A percentile compares a stretch with the other conserved stretches of the same genome.
Conservation (phyloP, 2,113 vertebrate species). For the Martes martes region DNA sequence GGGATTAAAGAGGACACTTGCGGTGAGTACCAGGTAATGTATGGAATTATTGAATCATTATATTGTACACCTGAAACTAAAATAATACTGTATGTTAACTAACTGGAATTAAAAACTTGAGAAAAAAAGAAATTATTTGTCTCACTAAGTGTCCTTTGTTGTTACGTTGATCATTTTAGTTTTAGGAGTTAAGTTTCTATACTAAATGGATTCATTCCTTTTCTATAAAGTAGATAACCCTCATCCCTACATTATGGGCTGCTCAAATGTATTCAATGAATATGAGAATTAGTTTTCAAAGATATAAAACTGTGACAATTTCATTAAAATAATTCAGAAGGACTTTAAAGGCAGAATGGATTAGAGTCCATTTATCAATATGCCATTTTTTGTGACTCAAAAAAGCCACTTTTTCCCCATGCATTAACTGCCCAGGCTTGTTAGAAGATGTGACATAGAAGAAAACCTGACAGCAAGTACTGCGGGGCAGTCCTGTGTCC, state of each 20-base stretch:
- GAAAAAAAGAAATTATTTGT: background rate
- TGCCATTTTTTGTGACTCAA: background rate
- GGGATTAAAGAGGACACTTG: background rate
- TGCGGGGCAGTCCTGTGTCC: background rate
- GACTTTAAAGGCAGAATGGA: background rate
- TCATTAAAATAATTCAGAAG: conserved; percentile 18
- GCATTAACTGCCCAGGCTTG: background rate
- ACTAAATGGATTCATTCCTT: background rate
- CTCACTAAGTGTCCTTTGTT: background rate
- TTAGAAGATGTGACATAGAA: background rate
- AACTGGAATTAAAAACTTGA: background rate
- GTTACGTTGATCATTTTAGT: background rate
- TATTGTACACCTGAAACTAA: background rate
- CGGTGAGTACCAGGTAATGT: background rate
- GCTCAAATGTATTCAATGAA: background rate
- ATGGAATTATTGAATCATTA: background rate
- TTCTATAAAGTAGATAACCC: background rate
- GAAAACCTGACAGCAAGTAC: background rate
- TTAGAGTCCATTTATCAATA: background rate
- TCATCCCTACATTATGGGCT: background rate
- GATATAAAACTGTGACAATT: background rate
- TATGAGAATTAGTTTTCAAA: conserved; percentile 13
- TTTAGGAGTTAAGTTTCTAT: background rate
- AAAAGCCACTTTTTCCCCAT: background rate
- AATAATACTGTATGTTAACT: background rate